phyloP scores from a whole-genome alignment of 2,113 vertebrate genomes.

The Paramormyrops kingsleyae region DNA sequence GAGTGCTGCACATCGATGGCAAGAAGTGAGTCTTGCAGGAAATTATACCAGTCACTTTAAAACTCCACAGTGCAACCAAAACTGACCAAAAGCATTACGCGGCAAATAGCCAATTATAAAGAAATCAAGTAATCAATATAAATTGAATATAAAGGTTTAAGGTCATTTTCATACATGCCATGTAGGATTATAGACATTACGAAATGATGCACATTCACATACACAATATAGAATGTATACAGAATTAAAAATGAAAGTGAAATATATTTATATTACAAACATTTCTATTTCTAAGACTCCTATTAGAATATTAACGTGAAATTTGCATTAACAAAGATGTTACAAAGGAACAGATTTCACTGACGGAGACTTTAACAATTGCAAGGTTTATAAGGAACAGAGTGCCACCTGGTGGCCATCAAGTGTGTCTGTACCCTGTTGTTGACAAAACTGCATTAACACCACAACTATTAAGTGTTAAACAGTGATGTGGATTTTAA shows the following conservation, averaged over 20 bases:
- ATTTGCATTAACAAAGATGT: neutral
- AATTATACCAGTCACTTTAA: neutral
- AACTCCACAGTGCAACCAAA: neutral
- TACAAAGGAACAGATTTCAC: neutral
- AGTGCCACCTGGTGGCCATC: constrained; percentile 15
- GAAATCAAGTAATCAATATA: neutral
- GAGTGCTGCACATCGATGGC: neutral
- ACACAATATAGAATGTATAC: neutral
- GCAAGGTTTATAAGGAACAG: neutral
- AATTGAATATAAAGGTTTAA: neutral
- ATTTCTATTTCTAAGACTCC: neutral
- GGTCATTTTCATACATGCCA: neutral
- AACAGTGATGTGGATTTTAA: neutral
- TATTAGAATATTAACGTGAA: neutral
- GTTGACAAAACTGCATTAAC: neutral
- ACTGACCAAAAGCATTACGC: neutral
- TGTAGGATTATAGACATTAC: neutral
- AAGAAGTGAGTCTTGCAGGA: neutral
- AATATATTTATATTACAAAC: neutral
- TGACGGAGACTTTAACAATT: neutral
- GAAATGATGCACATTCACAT: neutral
- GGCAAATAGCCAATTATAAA: neutral
- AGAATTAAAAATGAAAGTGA: neutral
- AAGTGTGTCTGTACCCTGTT: neutral
- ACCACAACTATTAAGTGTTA: neutral